Percentiles rank a stretch among this genome's conserved stretches.
Conservation (phyloP, 2,113 vertebrate genomes). For the Ptilorrhoa leucosticta region DNA sequence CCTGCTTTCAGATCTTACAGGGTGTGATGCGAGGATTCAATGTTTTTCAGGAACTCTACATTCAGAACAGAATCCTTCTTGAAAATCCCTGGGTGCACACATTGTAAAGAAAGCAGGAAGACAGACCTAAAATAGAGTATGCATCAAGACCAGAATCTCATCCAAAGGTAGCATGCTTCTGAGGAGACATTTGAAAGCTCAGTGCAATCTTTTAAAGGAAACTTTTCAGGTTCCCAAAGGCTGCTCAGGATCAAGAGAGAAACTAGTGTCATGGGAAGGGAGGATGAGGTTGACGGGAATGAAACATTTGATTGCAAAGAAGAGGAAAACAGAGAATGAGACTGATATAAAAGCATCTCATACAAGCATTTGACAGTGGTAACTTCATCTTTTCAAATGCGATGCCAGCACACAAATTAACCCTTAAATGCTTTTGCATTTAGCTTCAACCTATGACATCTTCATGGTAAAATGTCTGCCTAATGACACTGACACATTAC, state of each 20-base stretch:
- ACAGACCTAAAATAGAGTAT: constrained; percentile 20
- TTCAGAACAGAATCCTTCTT: constrained; percentile 8
- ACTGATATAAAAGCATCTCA: not conserved
- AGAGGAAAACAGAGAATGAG: not conserved
- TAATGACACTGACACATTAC: not conserved
- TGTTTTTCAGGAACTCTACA: constrained; percentile 34
- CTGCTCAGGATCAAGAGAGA: constrained; percentile 27
- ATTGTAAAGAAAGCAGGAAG: not conserved
- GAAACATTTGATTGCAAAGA: not conserved
- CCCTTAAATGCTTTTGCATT: not conserved
- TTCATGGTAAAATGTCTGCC: not conserved
- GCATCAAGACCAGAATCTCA: constrained; percentile 24
- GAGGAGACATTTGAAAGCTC: constrained; percentile 17
- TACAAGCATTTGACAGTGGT: not conserved
- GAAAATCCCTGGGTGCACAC: constrained; percentile 7
- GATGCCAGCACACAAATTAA: not conserved
- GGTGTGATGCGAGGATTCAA: not conserved
- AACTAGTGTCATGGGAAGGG: not conserved
- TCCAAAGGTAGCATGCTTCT: not conserved
- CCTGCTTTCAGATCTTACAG: constrained; percentile 18
- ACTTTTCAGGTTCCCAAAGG: not conserved
- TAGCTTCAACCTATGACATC: not conserved
- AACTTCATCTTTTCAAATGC: not conserved
- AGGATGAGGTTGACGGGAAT: not conserved
- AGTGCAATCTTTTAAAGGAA: not conserved